Percentiles rank a stretch among this genome's conserved stretches.
These are phyloP conservation scores for Dusona sp. DNA, from an alignment of 2,888 invertebrate species.

Conservation along the genomic window DNA sequence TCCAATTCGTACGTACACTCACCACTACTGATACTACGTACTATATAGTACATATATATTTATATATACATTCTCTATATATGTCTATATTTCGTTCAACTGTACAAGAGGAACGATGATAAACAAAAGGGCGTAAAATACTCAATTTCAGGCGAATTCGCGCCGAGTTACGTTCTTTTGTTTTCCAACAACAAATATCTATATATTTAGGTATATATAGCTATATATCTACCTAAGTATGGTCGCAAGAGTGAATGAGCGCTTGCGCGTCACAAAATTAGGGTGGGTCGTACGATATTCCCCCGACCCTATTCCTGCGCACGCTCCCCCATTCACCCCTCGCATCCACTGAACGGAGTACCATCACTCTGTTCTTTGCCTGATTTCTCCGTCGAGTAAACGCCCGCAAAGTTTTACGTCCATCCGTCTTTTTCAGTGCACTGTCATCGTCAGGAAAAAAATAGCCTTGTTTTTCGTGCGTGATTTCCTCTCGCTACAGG, in stretches of 20 bases:
- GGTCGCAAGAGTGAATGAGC: slow-evolving; percentile 29
- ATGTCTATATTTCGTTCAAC: background rate
- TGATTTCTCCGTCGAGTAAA: slow-evolving; percentile 30
- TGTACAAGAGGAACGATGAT: background rate
- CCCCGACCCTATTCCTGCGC: slow-evolving; percentile 28
- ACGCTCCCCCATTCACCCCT: background rate
- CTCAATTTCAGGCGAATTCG: background rate
- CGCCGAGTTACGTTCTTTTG: slow-evolving; percentile 9
- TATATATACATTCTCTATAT: background rate
- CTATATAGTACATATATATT: background rate
- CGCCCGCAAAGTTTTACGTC: slow-evolving; percentile 48
- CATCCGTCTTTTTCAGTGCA: slow-evolving; percentile 60
- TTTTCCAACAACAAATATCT: background rate
- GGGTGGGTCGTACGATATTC: slow-evolving; percentile 64
- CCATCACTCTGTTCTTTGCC: slow-evolving; percentile 3
- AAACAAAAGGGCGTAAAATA: slow-evolving; percentile 22
- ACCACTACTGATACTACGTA: slow-evolving; percentile 59
- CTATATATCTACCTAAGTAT: background rate
- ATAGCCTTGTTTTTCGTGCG: slow-evolving; percentile 38
- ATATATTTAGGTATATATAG: background rate
- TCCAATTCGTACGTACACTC: slow-evolving; percentile 53
- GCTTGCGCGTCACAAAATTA: slow-evolving; percentile 65
- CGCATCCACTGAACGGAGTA: background rate
- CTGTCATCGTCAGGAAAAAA: slow-evolving; percentile 53
- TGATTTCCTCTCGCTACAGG: slow-evolving; percentile 35